Percentiles rank a stretch among this genome's conserved stretches.
phyloP scores from a whole-genome alignment of 1,140 invertebrate genomes.

The Lepidotrigona ventralis region DNA sequence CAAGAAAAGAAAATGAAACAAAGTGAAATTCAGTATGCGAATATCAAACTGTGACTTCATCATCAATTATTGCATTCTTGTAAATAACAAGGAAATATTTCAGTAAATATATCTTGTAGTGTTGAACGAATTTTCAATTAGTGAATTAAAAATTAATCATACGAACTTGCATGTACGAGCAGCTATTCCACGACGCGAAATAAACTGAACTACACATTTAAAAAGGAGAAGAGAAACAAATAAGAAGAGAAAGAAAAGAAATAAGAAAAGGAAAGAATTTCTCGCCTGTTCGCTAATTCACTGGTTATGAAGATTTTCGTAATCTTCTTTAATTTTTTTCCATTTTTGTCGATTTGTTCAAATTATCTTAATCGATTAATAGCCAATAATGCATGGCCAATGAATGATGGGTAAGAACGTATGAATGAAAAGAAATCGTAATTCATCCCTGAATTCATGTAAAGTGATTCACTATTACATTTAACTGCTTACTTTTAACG shows the following conservation, averaged over 20 bases:
- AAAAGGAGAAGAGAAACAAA: neutral
- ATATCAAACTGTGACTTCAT: neutral
- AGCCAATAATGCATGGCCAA: neutral
- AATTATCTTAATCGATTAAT: neutral
- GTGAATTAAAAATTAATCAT: no score
- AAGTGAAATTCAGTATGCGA: neutral
- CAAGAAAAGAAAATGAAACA: neutral
- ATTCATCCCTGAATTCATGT: neutral
- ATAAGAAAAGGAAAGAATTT: neutral
- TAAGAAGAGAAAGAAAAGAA: neutral
- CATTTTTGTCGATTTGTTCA: neutral
- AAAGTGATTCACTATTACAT: neutral
- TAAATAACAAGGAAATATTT: neutral
- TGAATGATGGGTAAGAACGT: neutral
- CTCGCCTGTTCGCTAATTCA: neutral
- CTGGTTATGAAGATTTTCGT: neutral
- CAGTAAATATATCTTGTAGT: neutral
- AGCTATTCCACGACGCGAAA: no score
- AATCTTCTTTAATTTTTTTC: neutral
- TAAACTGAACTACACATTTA: neutral
- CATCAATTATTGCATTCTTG: neutral
- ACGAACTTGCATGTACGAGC: no score
- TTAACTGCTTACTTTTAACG: neutral
- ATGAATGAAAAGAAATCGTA: neutral
- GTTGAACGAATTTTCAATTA: neutral